Base-by-base conservation (phyloP, 2,888 invertebrate genomes). In the Clostera curtula region DNA sequence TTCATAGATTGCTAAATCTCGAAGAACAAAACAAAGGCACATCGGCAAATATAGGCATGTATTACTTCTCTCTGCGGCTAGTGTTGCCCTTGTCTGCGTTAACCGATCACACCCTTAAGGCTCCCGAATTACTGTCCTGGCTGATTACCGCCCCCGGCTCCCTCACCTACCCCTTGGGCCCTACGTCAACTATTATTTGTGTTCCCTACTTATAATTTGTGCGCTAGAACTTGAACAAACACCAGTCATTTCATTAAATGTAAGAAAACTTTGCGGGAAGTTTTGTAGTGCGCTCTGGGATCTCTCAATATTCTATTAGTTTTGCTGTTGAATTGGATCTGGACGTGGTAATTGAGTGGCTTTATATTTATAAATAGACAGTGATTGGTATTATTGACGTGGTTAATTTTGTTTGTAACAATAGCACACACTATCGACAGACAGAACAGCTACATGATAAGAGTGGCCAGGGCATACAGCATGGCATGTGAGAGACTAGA, bases 1-100 rank as follows among this genome's bases (percentile, higher is more conserved):
- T 80, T 67, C 72, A 76, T 79, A 69, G 71, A 80, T 76, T 75
- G 71, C 71, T 69, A 80, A 77, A 83, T 82, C 77, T 74, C 69
- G 60, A 77, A 79, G 77, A 79, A 83, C 79, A 77, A 74, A 83
- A 80, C 80, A 79, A 80, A 77, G 80, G 77, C 79, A 68, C 80
- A 79, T 71, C 63, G 74, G 76, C 74, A 76, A 77, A 76, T 74
- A 76, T 76, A 72, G 75, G 77, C 74, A 77, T 79, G 73, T 80
- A 80, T 80, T 80, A 77, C 79, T 76, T 79, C 75, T 75, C 77
- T 76, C 76, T 73, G 62, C 57, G 66, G 69, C 71, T 71, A 66
- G 68, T 69, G 62, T 70, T 71, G 73, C 80, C 80, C 80, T 80
- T 70, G 77, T 80, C 77, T 73, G 72, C 68, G 73, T 70, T 72